phyloP scores from a whole-genome alignment of 1,140 invertebrate species.

The Lethrus apterus region DNA sequence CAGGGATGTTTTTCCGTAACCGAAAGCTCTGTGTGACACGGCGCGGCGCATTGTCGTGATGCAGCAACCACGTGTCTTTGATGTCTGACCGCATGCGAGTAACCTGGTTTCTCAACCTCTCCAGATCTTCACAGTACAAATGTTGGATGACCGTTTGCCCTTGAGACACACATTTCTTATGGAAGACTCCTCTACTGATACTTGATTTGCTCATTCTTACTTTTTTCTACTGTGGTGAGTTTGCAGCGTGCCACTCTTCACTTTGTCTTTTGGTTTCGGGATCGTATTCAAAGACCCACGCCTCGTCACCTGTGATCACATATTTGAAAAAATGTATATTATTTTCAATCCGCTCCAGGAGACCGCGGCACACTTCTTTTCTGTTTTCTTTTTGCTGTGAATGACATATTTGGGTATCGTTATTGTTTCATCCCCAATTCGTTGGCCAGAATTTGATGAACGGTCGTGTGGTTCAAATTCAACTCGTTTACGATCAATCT shows the following conservation, averaged over 20 bases:
- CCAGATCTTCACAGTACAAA: conserved; percentile 30
- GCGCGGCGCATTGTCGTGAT: not conserved
- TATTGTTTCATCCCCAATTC: conserved; percentile 22
- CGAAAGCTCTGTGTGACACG: not conserved
- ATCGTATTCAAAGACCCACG: conserved; percentile 30
- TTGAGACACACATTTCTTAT: conserved; percentile 31
- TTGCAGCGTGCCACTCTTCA: conserved; percentile 21
- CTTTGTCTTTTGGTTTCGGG: conserved; percentile 32
- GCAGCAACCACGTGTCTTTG: conserved; percentile 10
- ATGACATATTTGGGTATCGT: conserved; percentile 6
- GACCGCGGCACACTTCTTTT: conserved; percentile 14
- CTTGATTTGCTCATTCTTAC: conserved; percentile 22
- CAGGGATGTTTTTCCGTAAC: conserved; percentile 10
- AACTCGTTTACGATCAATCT: conserved; percentile 9
- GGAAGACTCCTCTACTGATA: conserved; percentile 23
- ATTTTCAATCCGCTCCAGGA: conserved; percentile 18
- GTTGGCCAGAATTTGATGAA: conserved; percentile 23
- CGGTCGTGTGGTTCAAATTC: conserved; percentile 15
- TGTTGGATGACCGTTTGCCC: conserved; percentile 30
- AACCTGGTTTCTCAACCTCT: conserved; percentile 18
- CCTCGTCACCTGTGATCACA: conserved; percentile 30
- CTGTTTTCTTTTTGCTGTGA: conserved; percentile 18
- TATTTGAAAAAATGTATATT: conserved; percentile 10
- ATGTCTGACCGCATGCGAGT: conserved; percentile 8
- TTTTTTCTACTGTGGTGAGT: conserved; percentile 25